These are phyloP conservation scores for Cebus imitator DNA, from an alignment of 2,113 vertebrate genomes.

Conservation along the genomic window DNA sequence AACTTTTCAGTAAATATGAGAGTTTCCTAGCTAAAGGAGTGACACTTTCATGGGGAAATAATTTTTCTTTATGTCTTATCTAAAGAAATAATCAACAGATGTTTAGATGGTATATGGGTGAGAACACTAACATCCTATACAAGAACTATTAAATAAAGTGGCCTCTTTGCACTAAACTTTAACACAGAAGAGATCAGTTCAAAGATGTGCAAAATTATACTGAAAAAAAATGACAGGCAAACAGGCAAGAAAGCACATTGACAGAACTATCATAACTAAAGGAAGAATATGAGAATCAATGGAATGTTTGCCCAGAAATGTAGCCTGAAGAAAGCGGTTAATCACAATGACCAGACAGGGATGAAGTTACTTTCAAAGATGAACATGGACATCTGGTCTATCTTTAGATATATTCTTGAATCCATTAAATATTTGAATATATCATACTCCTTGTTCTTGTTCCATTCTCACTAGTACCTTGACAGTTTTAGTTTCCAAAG, in stretches of 20 bases:
- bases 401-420: not conserved
- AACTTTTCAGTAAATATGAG: not conserved
- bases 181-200: not conserved
- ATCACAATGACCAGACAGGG: not conserved
- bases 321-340: not conserved
- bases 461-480: not conserved
- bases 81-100: not conserved
- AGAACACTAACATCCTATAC: not conserved
- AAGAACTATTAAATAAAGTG: slow-evolving; percentile 13
- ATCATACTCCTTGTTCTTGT: not conserved
- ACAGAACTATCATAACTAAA: not conserved
- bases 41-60: not conserved
- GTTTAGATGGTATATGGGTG: not conserved
- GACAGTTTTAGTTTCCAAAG: not conserved
- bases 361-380: not conserved
- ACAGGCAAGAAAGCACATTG: not conserved
- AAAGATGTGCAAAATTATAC: not conserved
- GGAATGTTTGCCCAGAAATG: not conserved
- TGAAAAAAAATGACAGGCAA: not conserved
- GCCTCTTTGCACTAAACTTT: not conserved
- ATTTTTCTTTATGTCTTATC: not conserved
- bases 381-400: not conserved
- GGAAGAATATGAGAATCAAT: not conserved
- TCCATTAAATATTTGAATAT: not conserved
- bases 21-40: not conserved